Conservation (phyloP, 1,140 invertebrate genomes). For the Phortica variegata region DNA sequence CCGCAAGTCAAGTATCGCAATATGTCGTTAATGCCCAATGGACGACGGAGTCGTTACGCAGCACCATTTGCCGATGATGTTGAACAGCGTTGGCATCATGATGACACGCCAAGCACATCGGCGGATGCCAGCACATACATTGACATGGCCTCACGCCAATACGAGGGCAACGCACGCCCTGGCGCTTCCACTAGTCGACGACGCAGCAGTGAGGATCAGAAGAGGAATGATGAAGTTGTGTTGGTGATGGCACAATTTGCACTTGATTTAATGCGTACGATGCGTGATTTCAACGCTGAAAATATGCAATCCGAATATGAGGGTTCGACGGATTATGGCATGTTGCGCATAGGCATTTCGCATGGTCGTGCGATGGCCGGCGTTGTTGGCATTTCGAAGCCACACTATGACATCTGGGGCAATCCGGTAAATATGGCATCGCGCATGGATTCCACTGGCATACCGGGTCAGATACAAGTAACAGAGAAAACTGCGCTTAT, state of each 20-base stretch:
- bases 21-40: slow-evolving; percentile 46
- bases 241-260: slow-evolving; percentile 65
- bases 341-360: slow-evolving; percentile 67
- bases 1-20: slow-evolving; percentile 52
- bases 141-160: slow-evolving; percentile 33
- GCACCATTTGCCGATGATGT: slow-evolving; percentile 22
- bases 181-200: slow-evolving; percentile 15
- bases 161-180: slow-evolving; percentile 28
- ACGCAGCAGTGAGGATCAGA: slow-evolving; percentile 1
- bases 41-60: slow-evolving; percentile 44
- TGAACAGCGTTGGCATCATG: slow-evolving; percentile 27
- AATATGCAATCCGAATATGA: slow-evolving; percentile 57
- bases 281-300: slow-evolving; percentile 46
- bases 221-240: slow-evolving; percentile 57
- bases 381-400: slow-evolving; percentile 86
- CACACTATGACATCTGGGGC: slow-evolving; percentile 85
- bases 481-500: slow-evolving; percentile 73
- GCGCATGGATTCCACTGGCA: slow-evolving; percentile 84
- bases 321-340: slow-evolving; percentile 60
- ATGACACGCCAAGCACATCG: too few relatives aligned
- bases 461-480: slow-evolving; percentile 76
- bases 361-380: slow-evolving; percentile 85
- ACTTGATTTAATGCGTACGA: slow-evolving; percentile 47
- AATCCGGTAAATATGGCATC: slow-evolving; percentile 94
- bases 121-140: slow-evolving; percentile 32